phyloP scores from a whole-genome alignment of 92 coral and sea anemone genomes.

The Epizoanthus illoricatus region DNA sequence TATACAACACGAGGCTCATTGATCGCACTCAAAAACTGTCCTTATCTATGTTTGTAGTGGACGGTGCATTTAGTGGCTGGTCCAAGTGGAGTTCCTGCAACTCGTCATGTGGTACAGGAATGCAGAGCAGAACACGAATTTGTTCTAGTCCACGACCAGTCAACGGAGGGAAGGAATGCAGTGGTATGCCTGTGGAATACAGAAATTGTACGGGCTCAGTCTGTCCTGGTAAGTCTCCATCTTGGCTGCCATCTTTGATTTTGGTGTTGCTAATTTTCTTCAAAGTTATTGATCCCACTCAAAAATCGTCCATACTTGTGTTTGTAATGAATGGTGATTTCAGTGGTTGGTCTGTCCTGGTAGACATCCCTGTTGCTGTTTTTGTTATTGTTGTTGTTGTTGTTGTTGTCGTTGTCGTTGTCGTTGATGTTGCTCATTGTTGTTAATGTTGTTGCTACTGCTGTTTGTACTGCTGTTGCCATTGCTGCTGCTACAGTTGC shows the following conservation, averaged over 20 bases:
- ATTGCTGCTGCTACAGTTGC: no score
- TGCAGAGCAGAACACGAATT: conserved; percentile 22
- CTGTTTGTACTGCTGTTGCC: no score
- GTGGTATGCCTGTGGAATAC: background rate
- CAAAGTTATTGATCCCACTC: background rate
- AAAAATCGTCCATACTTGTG: background rate
- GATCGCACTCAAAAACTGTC: no score
- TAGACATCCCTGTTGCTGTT: background rate
- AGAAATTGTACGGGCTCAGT: background rate
- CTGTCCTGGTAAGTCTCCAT: background rate
- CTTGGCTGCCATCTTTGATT: background rate
- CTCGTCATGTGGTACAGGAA: conserved; percentile 22
- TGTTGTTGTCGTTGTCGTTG: no score
- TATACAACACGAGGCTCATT: no score
- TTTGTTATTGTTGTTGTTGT: no score
- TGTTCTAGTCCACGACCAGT: background rate
- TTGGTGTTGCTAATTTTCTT: background rate
- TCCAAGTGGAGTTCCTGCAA: conserved; percentile 31
- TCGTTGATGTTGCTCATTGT: no score
- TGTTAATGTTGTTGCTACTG: no score
- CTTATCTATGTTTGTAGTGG: background rate
- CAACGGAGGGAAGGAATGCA: background rate
- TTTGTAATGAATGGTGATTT: background rate
- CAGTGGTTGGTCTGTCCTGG: background rate
- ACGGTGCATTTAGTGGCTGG: conserved; percentile 4